These are phyloP conservation scores for Dendroctonus valens DNA, from an alignment of 1,140 invertebrate genomes.

Conservation along the genomic window DNA sequence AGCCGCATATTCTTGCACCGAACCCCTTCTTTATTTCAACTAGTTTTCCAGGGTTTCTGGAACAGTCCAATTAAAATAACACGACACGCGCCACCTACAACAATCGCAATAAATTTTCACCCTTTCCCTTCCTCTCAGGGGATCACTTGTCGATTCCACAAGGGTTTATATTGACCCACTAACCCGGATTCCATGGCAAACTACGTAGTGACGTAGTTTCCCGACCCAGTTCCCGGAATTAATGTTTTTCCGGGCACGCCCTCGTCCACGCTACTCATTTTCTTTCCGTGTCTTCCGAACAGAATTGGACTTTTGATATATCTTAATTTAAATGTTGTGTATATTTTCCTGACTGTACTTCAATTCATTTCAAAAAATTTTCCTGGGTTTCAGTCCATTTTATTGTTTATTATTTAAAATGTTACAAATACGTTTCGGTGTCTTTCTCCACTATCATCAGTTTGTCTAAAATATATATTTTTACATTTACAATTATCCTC, in stretches of 20 bases:
- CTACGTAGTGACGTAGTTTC: conserved; percentile 14
- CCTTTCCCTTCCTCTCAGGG: neutral
- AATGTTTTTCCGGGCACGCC: conserved; percentile 12
- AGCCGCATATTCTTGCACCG: too few species aligned
- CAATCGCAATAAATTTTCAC: conserved; percentile 7
- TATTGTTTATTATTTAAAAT: too few species aligned
- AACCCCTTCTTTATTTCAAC: too few species aligned
- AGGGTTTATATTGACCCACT: conserved; percentile 9
- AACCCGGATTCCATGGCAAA: conserved; percentile 12
- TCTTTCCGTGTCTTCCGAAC: conserved; percentile 1
- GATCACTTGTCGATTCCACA: conserved; percentile 2
- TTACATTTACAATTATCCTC: too few species aligned
- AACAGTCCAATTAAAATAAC: neutral
- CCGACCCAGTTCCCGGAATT: conserved; percentile 17
- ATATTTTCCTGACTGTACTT: too few species aligned
- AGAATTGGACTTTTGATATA: neutral
- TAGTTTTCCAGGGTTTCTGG: neutral
- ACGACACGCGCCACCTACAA: conserved; percentile 9
- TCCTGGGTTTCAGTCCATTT: too few species aligned
- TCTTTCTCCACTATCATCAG: too few species aligned
- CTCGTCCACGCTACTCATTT: neutral
- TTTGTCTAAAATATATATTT: too few species aligned
- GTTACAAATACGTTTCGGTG: too few species aligned
- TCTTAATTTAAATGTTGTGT: conserved; percentile 2
- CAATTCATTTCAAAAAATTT: too few species aligned